Conservation (phyloP, 2,113 vertebrate species). For the Sisor rabdophorus region DNA sequence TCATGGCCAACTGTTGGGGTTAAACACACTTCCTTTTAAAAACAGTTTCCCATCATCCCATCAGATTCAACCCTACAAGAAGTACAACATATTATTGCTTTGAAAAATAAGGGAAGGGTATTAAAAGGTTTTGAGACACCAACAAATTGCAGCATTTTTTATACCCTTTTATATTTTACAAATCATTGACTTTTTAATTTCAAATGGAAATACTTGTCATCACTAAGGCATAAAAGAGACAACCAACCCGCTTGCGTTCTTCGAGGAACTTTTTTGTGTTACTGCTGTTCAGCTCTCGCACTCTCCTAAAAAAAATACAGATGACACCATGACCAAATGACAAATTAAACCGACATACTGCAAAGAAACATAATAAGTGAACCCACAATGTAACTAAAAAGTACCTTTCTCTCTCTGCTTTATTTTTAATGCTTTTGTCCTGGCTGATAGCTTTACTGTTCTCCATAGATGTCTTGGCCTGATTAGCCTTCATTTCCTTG, state of each 20-base stretch:
- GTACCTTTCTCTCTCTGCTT: conserved; percentile 95
- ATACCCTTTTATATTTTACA: no score
- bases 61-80: no score
- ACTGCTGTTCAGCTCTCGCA: conserved; percentile 95
- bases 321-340: background rate
- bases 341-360: background rate
- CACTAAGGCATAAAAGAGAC: background rate
- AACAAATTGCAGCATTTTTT: no score
- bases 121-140: no score
- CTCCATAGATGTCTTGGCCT: conserved; percentile 98
- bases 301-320: conserved; percentile 73
- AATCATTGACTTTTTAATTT: no score
- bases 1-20: conserved; percentile 84
- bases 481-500: conserved; percentile 97
- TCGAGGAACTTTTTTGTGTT: conserved; percentile 99
- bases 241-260: conserved; percentile 91
- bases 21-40: background rate
- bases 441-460: conserved; percentile 99
- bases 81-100: no score
- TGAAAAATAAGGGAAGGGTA: no score
- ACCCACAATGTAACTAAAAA: conserved; percentile 15
- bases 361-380: background rate
- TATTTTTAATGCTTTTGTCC: conserved; percentile 98
- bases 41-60: no score
- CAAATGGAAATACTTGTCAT: no score